Conservation (phyloP, 2,113 vertebrate genomes). For the Pseudonaja textilis region DNA sequence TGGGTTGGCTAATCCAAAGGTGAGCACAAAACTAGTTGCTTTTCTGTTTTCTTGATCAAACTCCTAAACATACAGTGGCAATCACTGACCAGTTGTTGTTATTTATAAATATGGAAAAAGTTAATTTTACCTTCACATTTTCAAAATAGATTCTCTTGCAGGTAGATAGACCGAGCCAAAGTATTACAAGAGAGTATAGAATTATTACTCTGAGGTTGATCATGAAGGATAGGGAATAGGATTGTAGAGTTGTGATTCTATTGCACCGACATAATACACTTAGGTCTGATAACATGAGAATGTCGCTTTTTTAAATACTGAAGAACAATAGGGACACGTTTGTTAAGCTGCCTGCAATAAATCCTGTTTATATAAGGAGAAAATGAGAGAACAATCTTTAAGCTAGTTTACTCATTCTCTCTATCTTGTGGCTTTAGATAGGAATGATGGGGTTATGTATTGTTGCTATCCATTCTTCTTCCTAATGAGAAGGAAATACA, state of each 20-base stretch:
- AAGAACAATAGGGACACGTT: constrained; percentile 33
- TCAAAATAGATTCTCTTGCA: constrained; percentile 20
- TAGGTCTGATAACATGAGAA: background rate
- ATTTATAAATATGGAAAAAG: constrained; percentile 22
- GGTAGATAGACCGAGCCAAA: background rate
- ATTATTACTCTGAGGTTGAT: constrained; percentile 14
- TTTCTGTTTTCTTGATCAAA: background rate
- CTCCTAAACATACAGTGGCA: constrained; percentile 11
- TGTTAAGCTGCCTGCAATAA: constrained; percentile 21
- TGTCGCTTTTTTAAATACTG: constrained; percentile 12
- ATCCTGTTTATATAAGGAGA: constrained; percentile 35
- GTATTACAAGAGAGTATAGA: constrained; percentile 35
- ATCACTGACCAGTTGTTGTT: constrained; percentile 31
- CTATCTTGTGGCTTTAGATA: constrained; percentile 15
- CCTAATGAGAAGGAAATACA: constrained; percentile 50
- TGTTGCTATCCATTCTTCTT: constrained; percentile 45
- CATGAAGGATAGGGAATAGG: background rate
- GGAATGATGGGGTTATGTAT: constrained; percentile 9
- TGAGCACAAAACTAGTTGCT: background rate
- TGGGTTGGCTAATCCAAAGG: background rate
- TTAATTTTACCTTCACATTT: constrained; percentile 28
- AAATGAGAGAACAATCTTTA: constrained; percentile 17
- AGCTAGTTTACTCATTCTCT: constrained; percentile 10
- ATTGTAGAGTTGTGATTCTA: background rate
- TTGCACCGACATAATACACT: constrained; percentile 14